Conservation (phyloP, 2,797 vertebrate species). For the Lacerta bilineata region DNA sequence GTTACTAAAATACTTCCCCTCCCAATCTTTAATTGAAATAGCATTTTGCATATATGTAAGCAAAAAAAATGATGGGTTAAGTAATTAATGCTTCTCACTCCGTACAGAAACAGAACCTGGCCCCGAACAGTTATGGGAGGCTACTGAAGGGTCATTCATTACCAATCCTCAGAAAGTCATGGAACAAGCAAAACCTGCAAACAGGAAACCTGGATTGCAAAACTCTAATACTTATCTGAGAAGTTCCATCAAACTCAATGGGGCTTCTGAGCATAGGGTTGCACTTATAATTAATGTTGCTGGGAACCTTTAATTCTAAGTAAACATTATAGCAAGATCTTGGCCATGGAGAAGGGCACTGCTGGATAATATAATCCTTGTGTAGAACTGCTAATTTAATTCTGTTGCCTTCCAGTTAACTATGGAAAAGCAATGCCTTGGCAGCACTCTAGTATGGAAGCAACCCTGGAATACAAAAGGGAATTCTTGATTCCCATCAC, state of each 20-base stretch:
- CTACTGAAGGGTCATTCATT: background rate
- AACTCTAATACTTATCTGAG: background rate
- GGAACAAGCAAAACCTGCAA: background rate
- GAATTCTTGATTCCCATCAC: background rate
- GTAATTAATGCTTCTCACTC: background rate
- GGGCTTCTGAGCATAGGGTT: background rate
- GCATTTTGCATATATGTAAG: background rate
- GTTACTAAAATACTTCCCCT: background rate
- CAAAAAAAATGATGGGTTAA: background rate
- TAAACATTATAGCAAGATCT: background rate
- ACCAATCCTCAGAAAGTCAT: background rate
- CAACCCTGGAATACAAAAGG: background rate
- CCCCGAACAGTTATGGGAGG: background rate
- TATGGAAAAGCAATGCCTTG: background rate
- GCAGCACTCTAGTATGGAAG: background rate
- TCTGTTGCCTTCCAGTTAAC: background rate
- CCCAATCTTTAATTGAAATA: background rate
- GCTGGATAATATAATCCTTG: background rate
- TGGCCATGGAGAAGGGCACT: background rate
- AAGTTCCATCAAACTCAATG: background rate
- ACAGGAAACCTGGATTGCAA: background rate
- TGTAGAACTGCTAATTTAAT: background rate
- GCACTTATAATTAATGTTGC: background rate
- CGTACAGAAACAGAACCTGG: background rate
- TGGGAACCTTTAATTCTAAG: background rate